A percentile compares a stretch with the other conserved stretches of the same genome.
Evolutionary conservation across 2,113 vertebrate species (phyloP).

Genomic region (Neopipo cinnamomea): DNA sequence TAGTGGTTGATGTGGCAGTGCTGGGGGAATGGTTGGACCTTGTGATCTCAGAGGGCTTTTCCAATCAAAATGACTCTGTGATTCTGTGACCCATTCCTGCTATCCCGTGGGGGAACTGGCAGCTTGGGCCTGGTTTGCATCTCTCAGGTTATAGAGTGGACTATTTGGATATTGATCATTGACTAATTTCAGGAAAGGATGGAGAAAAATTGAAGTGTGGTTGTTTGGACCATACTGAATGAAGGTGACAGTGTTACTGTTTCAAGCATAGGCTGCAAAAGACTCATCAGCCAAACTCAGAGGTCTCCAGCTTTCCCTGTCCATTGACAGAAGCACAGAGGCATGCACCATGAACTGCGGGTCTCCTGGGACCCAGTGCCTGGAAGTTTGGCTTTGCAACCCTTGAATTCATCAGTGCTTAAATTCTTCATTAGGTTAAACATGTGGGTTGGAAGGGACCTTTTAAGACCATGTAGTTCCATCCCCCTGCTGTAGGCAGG

Average conservation of each 20-base stretch:
- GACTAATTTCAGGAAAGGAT: background rate
- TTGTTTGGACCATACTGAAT: background rate
- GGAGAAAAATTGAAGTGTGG: background rate
- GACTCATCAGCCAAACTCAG: background rate
- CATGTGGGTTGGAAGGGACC: rapidly evolving
- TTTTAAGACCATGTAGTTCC: background rate
- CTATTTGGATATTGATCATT: background rate
- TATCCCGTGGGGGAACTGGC: background rate
- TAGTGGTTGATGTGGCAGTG: background rate
- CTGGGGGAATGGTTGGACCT: background rate
- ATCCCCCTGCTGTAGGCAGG: background rate
- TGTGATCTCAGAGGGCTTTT: background rate
- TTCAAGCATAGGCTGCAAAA: background rate
- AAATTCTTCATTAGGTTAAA: background rate
- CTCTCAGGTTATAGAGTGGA: background rate
- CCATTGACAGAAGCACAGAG: background rate
- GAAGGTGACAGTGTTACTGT: background rate
- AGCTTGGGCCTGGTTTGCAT: background rate
- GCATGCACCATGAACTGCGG: background rate
- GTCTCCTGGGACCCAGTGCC: background rate
- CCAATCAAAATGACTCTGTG: background rate
- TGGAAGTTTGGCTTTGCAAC: background rate
- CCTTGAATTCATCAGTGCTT: background rate
- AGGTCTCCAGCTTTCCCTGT: background rate
- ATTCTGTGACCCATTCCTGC: background rate